A percentile compares a stretch with the other conserved stretches of the same genome.
Conservation (phyloP, 2,113 vertebrate species). For the Poecile atricapillus region DNA sequence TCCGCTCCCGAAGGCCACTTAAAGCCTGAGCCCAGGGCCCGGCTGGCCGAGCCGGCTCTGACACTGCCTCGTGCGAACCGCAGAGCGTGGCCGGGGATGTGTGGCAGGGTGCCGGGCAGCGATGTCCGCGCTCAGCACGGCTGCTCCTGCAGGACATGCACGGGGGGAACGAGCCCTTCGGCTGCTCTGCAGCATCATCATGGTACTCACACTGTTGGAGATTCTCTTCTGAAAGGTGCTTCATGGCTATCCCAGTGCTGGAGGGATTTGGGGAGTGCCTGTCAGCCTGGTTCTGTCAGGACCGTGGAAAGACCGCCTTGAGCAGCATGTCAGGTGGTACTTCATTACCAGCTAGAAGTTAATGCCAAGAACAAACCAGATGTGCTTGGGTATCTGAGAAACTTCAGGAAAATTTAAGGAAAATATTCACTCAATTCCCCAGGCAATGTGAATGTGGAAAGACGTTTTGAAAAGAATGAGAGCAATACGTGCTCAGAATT, state of each 20-base stretch:
- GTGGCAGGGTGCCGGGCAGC: neutral
- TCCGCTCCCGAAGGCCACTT: neutral
- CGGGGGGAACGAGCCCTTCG: accelerated
- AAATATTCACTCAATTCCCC: neutral
- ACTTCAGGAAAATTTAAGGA: neutral
- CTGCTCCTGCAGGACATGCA: neutral
- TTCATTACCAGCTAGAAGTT: neutral
- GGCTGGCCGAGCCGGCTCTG: neutral
- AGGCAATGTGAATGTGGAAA: neutral
- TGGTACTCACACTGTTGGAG: accelerated
- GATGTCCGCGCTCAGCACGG: accelerated
- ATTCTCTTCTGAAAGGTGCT: neutral
- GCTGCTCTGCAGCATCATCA: neutral
- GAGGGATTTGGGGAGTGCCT: neutral
- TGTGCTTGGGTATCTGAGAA: neutral
- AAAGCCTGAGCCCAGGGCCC: neutral
- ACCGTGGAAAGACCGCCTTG: neutral
- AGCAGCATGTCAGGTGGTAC: neutral
- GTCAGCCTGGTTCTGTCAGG: neutral
- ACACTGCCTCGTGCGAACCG: neutral
- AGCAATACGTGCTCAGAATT: neutral
- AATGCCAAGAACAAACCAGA: neutral
- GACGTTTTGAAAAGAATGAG: neutral
- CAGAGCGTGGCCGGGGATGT: neutral
- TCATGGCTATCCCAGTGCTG: neutral